Conservation (phyloP, 2,113 vertebrate species). For the Cyphomyrus discorhynchus region DNA sequence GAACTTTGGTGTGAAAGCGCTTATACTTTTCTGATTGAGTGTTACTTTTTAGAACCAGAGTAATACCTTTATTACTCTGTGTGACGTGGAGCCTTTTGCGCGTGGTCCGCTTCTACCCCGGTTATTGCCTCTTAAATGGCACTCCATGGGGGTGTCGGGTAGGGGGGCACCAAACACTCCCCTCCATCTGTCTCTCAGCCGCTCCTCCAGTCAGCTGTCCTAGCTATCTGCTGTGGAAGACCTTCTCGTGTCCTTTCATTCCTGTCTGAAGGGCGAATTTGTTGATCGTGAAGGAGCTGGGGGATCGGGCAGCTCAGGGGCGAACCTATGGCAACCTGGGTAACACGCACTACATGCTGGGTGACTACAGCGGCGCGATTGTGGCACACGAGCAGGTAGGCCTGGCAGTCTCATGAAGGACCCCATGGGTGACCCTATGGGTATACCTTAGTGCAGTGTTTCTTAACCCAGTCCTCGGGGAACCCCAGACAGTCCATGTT, state of each 20-base stretch:
- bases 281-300: slow-evolving; percentile 77
- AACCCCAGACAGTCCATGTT: too few relatives aligned
- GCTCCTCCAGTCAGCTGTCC: background rate
- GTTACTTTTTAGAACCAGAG: background rate
- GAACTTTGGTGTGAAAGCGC: background rate
- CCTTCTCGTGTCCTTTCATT: background rate
- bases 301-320: slow-evolving; percentile 85
- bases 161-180: background rate
- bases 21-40: background rate
- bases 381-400: slow-evolving; percentile 87
- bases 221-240: background rate
- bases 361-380: slow-evolving; percentile 83
- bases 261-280: slow-evolving; percentile 74
- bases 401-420: background rate
- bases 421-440: background rate
- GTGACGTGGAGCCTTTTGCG: background rate
- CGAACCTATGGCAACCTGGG: slow-evolving; percentile 93
- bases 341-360: slow-evolving; percentile 90
- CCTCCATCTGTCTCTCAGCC: background rate
- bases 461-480: too few relatives aligned
- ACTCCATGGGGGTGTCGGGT: background rate
- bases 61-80: background rate
- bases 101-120: background rate
- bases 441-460: background rate
- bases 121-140: background rate